Evolutionary conservation across 2,113 vertebrate genomes (phyloP), one percentile per base, ranked within the genome.

Genomic region (Charina bottae): DNA sequence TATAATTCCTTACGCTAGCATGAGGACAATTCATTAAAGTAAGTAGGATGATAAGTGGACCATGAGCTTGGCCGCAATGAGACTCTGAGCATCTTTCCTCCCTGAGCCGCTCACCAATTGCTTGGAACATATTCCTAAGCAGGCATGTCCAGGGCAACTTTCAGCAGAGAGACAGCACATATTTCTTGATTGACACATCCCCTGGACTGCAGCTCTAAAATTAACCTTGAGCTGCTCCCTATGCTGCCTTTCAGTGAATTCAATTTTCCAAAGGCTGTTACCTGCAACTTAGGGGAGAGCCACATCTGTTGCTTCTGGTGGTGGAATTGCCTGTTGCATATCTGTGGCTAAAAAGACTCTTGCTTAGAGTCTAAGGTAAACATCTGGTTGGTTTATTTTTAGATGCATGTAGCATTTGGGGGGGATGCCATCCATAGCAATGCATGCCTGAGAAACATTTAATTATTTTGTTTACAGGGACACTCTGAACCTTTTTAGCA

Each of bases 101-200:
- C n/a, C 26, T 23, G 85, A 88, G 72, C 94, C 90, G 59, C 87
- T 91, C 92, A 91, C 89, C 93, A 91, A 90, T 96, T 83, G 91
- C 93, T 93, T 26, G 56, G 91, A 93, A 92, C 59, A 60, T 46
- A 93, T 95, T 96, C 54, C 86, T 94, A 94, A 92, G 91, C 90
- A 89, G 58, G 53, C 86, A 93, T 0, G 37, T 94, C 94, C 95
- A 90, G 42, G 64, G 92, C 91, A 33, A 85, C 95, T 90, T 93
- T 58, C 54, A 92, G 53, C 86, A 87, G 89, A 21, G 85, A 28
- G 23, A 90, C 93, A 49, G 94, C 90, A 94, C 93, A 94, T 94
- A 95, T 95, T 92, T 87, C 92, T 91, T 93, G 89, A 95, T 91
- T 93, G 94, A 93, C 37, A 42, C 85, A 96, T 21, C 1, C n/a